Conservation (phyloP, 2,113 vertebrate genomes). For the Xenus cinereus region DNA sequence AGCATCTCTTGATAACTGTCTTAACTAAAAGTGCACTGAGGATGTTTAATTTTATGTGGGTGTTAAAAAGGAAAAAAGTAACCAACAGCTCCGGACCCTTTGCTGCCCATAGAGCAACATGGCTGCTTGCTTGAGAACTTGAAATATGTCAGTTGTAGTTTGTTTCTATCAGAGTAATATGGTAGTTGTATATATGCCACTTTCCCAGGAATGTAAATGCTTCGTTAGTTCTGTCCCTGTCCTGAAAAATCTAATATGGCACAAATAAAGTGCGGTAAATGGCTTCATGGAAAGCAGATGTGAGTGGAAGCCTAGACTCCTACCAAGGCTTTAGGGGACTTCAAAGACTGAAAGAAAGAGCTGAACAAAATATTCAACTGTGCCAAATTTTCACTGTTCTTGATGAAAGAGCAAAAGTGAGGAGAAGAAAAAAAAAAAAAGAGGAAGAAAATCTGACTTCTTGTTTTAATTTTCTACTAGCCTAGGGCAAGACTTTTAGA, state of each 20-base stretch:
- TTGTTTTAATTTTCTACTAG: conserved; percentile 71
- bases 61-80: background rate
- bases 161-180: conserved; percentile 48
- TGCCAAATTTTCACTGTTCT: conserved; percentile 70
- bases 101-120: background rate
- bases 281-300: conserved; percentile 74
- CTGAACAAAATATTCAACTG: conserved; percentile 66
- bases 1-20: background rate
- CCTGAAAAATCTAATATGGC: conserved; percentile 68
- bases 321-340: conserved; percentile 58
- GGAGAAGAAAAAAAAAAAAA: background rate
- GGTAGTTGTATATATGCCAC: conserved; percentile 39
- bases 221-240: conserved; percentile 59
- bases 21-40: background rate
- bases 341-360: conserved; percentile 66
- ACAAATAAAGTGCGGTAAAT: conserved; percentile 67
- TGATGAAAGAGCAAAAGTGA: conserved; percentile 70
- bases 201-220: conserved; percentile 61
- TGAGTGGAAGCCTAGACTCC: conserved; percentile 60
- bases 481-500: conserved; percentile 66
- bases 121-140: background rate
- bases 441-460: conserved; percentile 25
- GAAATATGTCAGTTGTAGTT: conserved; percentile 1
- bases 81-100: background rate
- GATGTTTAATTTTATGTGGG: background rate